Percentiles rank a stretch among this genome's conserved stretches.
Evolutionary conservation across 2,888 invertebrate species (phyloP).

Genomic region (Andrena camellia): DNA sequence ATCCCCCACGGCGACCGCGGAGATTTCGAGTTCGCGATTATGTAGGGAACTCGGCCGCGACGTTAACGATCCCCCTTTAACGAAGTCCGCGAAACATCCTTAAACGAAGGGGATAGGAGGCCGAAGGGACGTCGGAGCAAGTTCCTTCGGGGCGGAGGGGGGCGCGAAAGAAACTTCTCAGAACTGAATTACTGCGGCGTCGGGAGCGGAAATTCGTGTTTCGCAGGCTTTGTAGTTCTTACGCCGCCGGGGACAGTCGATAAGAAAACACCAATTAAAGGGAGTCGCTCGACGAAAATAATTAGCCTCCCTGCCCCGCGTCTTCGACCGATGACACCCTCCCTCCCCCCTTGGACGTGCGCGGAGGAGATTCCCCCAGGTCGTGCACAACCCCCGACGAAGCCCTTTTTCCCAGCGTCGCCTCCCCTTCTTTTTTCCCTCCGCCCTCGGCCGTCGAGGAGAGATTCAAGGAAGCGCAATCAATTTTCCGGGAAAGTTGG

Average conservation of each 20-base stretch:
- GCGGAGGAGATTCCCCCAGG: slow-evolving; percentile 14
- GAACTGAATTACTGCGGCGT: slow-evolving; percentile 53
- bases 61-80: slow-evolving; percentile 42
- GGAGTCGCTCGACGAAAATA: slow-evolving; percentile 62
- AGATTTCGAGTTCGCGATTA: slow-evolving; percentile 4
- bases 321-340: slow-evolving; percentile 24
- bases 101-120: slow-evolving; percentile 1
- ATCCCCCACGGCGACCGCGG: neutral
- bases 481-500: slow-evolving; percentile 69
- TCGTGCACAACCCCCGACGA: slow-evolving; percentile 1
- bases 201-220: slow-evolving; percentile 52
- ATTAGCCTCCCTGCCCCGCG: slow-evolving; percentile 46
- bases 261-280: slow-evolving; percentile 66
- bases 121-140: slow-evolving; percentile 22
- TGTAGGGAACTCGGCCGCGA: neutral
- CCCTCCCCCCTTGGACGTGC: neutral
- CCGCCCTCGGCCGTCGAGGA: slow-evolving; percentile 12
- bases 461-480: slow-evolving; percentile 64
- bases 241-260: slow-evolving; percentile 33
- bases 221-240: slow-evolving; percentile 47
- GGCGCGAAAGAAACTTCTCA: slow-evolving; percentile 30
- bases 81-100: slow-evolving; percentile 34
- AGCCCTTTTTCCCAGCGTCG: neutral
- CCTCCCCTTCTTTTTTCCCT: slow-evolving; percentile 5
- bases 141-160: neutral